These are phyloP conservation scores for Syngnathus rostellatus DNA, from an alignment of 2,797 vertebrate genomes.

Conservation along the genomic window DNA sequence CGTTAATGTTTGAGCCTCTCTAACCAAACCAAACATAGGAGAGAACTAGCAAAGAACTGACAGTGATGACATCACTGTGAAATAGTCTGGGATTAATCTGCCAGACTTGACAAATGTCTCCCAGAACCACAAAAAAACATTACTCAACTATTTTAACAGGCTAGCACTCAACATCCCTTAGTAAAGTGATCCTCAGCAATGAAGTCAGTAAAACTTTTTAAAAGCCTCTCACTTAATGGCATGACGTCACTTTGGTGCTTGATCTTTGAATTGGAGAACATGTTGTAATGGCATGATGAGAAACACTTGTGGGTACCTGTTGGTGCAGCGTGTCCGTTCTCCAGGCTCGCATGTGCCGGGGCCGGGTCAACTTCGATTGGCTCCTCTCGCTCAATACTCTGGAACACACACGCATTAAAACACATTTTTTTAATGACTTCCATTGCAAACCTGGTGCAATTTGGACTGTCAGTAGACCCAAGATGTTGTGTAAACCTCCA, in stretches of 20 bases:
- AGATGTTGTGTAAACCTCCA: neutral
- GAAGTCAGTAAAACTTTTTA: neutral
- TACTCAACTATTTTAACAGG: conserved; percentile 9
- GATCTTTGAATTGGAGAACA: conserved; percentile 2
- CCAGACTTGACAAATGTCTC: conserved; percentile 1
- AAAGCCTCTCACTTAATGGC: conserved; percentile 4
- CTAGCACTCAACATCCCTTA: neutral
- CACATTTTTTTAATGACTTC: conserved; percentile 21
- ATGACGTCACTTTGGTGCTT: neutral
- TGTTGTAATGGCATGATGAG: conserved; percentile 3
- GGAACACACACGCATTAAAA: conserved; percentile 41
- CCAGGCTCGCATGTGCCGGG: conserved; percentile 37
- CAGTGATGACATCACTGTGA: conserved; percentile 12
- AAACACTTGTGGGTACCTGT: conserved; percentile 46
- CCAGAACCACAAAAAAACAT: neutral
- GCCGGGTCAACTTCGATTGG: conserved; percentile 66
- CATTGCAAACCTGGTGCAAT: conserved; percentile 1
- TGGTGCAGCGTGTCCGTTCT: conserved; percentile 57
- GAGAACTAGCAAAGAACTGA: neutral
- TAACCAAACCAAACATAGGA: neutral
- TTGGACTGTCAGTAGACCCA: neutral
- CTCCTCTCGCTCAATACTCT: conserved; percentile 72
- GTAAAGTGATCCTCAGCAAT: conserved; percentile 1
- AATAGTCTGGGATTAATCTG: conserved; percentile 7
- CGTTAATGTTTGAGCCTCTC: neutral